These are phyloP conservation scores for Argyrosomus japonicus DNA, from an alignment of 2,113 vertebrate genomes.

Conservation along the genomic window DNA sequence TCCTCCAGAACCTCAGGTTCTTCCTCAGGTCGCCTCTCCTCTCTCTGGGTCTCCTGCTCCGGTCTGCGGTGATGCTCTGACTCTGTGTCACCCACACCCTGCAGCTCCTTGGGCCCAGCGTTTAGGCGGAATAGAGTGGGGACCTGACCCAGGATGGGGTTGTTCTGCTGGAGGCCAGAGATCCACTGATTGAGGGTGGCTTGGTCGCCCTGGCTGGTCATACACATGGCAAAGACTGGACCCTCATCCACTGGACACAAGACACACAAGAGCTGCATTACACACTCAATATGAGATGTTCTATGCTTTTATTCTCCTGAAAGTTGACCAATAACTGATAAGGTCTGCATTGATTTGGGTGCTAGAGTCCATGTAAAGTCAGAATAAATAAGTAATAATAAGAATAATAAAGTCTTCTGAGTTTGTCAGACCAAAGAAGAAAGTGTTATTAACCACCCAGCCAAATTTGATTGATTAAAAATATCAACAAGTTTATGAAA, in stretches of 20 bases:
- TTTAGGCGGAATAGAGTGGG: conserved; percentile 89
- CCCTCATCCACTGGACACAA: conserved; percentile 89
- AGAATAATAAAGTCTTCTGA: too few species aligned
- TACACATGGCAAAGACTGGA: conserved; percentile 89
- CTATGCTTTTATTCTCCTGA: background rate
- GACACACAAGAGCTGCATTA: conserved; percentile 7
- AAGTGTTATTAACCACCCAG: too few species aligned
- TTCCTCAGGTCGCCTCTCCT: background rate
- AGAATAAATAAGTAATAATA: too few species aligned
- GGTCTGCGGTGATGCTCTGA: background rate
- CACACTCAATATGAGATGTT: background rate
- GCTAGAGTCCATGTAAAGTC: background rate
- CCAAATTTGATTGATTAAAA: too few species aligned
- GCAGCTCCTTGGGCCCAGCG: conserved; percentile 73
- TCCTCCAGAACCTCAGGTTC: conserved; percentile 30
- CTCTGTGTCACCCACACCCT: background rate
- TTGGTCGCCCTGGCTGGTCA: conserved; percentile 86
- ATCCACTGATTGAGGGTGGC: conserved; percentile 90
- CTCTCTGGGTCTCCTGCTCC: conserved; percentile 3
- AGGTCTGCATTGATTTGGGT: background rate
- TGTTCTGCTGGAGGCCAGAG: conserved; percentile 87
- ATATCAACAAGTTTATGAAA: too few species aligned
- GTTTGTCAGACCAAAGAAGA: too few species aligned
- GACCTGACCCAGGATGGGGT: conserved; percentile 85
- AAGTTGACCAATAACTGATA: background rate